Conservation (phyloP, 1,140 invertebrate species). For the Acyrthosiphon pisum region DNA sequence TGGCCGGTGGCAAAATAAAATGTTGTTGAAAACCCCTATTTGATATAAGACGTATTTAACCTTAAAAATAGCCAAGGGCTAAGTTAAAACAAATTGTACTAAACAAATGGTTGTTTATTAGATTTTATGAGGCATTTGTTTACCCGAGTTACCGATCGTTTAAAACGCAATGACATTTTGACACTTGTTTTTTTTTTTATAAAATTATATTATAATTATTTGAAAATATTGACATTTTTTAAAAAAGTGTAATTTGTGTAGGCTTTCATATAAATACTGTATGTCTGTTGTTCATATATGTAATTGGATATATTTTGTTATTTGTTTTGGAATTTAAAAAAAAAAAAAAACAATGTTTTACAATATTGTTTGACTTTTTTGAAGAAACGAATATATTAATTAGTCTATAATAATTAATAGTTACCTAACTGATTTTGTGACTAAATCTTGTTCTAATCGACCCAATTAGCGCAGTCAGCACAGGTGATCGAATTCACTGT, state of each 20-base stretch:
- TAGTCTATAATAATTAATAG: no score
- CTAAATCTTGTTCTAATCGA: neutral
- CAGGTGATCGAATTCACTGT: neutral
- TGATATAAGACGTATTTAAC: neutral
- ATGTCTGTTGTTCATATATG: neutral
- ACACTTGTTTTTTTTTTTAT: no score
- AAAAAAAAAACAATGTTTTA: no score
- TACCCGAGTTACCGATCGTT: no score
- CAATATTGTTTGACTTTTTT: neutral
- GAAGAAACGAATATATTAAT: neutral
- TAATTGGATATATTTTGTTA: neutral
- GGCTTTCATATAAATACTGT: neutral
- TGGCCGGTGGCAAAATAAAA: neutral
- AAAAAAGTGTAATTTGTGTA: neutral
- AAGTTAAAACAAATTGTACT: neutral
- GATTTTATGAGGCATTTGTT: no score
- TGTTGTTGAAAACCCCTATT: neutral
- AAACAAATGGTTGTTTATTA: neutral
- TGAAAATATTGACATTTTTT: neutral
- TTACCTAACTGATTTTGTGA: neutral
- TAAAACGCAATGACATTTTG: no score
- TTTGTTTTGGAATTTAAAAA: neutral
- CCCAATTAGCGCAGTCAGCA: neutral
- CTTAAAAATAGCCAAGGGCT: neutral
- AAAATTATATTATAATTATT: no score